Evolutionary conservation across 1,140 invertebrate genomes (phyloP).

Genomic region (Neodiprion lecontei): DNA sequence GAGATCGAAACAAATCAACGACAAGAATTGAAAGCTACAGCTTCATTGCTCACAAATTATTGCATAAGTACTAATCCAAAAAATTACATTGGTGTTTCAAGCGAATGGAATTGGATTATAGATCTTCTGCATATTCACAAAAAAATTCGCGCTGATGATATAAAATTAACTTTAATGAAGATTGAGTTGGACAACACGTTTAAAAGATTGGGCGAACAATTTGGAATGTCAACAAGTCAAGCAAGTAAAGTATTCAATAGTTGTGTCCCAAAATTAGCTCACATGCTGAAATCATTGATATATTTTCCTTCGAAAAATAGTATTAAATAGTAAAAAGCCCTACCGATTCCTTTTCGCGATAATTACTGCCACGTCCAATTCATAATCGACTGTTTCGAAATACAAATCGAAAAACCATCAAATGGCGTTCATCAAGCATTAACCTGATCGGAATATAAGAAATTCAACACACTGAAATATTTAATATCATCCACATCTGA

Average conservation of each 20-base stretch:
- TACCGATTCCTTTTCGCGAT: constrained; percentile 28
- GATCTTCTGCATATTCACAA: background rate
- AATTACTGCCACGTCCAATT: constrained; percentile 40
- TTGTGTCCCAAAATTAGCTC: constrained; percentile 20
- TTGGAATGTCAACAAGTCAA: constrained; percentile 17
- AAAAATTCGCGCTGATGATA: background rate
- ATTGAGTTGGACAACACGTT: constrained; percentile 25
- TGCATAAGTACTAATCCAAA: constrained; percentile 9
- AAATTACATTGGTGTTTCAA: constrained; percentile 11
- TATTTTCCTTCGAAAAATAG: constrained; percentile 17
- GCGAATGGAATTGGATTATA: constrained; percentile 12
- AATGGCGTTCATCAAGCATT: constrained; percentile 51
- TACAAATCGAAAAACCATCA: constrained; percentile 53
- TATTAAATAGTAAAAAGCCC: background rate
- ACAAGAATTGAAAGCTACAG: background rate
- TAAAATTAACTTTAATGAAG: constrained; percentile 7
- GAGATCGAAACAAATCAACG: background rate
- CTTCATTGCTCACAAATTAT: background rate
- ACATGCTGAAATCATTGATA: constrained; percentile 20
- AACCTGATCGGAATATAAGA: constrained; percentile 61
- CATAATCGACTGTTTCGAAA: constrained; percentile 56
- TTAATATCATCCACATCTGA: constrained; percentile 55
- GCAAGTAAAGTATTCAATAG: constrained; percentile 23
- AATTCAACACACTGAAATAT: constrained; percentile 60
- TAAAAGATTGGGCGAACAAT: constrained; percentile 26